Percentiles rank a stretch among this genome's conserved stretches.
Conservation (phyloP, 30 jellyfish, hydroid and myxozoan species). For the Chrysaora quinquecirrha region DNA sequence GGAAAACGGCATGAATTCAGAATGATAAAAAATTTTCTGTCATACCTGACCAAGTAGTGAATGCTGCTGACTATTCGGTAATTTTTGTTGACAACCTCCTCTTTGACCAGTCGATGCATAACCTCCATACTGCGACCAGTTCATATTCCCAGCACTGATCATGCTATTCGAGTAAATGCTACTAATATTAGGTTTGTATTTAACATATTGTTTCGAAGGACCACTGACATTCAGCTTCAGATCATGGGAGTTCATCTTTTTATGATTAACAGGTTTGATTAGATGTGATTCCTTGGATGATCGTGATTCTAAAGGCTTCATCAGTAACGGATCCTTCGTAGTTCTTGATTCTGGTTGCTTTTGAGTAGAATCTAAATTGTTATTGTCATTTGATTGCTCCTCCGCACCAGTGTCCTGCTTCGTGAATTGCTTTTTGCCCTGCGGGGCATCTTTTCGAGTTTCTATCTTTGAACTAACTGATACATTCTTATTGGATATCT, state of each 20-base stretch:
- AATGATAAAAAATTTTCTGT: too few relatives aligned
- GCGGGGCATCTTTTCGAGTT: neutral
- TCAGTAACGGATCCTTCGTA: neutral
- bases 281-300: neutral
- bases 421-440: neutral
- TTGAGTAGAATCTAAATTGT: neutral
- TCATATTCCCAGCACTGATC: constrained; percentile 63
- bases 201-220: constrained; percentile 45
- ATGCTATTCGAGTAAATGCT: constrained; percentile 6
- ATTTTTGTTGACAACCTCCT: constrained; percentile 15
- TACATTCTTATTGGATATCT: neutral
- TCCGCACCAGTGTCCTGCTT: neutral
- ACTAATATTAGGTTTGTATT: constrained; percentile 43
- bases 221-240: constrained; percentile 44
- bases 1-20: too few relatives aligned
- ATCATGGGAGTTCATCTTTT: constrained; percentile 22
- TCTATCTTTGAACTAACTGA: neutral
- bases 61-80: constrained; percentile 25
- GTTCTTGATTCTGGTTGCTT: neutral
- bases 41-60: neutral
- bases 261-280: constrained; percentile 16
- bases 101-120: constrained; percentile 35
- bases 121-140: constrained; percentile 56
- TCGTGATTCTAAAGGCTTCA: neutral
- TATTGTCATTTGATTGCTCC: neutral